Conservation (phyloP, 2,797 vertebrate species). For the Urocyon cinereoargenteus region DNA sequence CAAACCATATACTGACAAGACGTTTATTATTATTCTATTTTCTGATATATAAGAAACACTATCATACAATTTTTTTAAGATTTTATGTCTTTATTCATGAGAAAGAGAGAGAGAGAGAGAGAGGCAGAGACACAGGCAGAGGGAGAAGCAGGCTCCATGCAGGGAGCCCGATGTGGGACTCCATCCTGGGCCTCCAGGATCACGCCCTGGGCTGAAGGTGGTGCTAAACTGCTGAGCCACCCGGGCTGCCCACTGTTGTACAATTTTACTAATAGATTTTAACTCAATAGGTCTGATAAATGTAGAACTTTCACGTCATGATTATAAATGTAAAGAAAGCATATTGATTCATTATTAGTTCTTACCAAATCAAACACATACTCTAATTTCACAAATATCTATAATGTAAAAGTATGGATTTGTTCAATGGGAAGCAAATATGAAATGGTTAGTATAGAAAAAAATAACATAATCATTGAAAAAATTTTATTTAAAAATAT, state of each 20-base stretch:
- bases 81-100: too few relatives aligned
- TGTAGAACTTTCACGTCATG: background rate
- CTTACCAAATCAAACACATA: background rate
- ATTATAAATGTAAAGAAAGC: background rate
- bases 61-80: background rate
- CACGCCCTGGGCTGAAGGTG: too few relatives aligned
- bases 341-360: background rate
- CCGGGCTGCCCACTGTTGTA: background rate
- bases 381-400: background rate
- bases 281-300: background rate
- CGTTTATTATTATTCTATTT: background rate
- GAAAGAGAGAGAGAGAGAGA: too few relatives aligned
- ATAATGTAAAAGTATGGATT: background rate
- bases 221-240: too few relatives aligned
- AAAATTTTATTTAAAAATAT: background rate
- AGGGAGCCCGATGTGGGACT: too few relatives aligned
- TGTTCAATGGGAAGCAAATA: background rate
- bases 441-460: background rate
- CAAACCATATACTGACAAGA: background rate
- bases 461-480: background rate
- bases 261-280: background rate
- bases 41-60: background rate
- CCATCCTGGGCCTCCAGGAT: too few relatives aligned
- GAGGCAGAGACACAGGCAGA: too few relatives aligned
- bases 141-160: too few relatives aligned